phyloP scores from a whole-genome alignment of 2,113 vertebrate species.

The Hippocampus zosterae region DNA sequence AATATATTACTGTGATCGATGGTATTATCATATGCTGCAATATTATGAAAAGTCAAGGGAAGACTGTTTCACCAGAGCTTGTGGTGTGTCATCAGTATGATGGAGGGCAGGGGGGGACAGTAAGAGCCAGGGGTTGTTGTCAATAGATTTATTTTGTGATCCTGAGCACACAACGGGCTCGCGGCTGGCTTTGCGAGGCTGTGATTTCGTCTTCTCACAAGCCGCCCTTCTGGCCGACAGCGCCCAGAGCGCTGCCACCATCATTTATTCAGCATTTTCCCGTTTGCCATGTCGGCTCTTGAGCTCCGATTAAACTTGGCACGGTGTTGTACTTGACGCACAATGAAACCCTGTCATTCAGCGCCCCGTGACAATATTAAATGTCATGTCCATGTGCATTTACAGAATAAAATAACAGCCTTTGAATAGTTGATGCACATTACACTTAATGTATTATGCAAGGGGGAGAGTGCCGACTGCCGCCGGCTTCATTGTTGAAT shows the following conservation, averaged over 20 bases:
- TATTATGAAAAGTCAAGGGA: conserved; percentile 43
- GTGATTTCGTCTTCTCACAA: conserved; percentile 61
- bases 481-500: conserved; percentile 89
- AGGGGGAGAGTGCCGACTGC: conserved; percentile 85
- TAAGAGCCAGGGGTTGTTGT: conserved; percentile 63
- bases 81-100: conserved; percentile 39
- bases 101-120: conserved; percentile 59
- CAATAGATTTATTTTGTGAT: conserved; percentile 71
- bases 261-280: conserved; percentile 84
- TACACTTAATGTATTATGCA: conserved; percentile 98
- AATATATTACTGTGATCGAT: conserved; percentile 21
- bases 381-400: conserved; percentile 95
- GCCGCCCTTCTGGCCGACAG: conserved; percentile 54
- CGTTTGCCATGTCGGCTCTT: conserved; percentile 79
- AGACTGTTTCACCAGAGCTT: conserved; percentile 59
- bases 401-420: conserved; percentile 93
- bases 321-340: conserved; percentile 86
- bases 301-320: conserved; percentile 85
- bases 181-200: conserved; percentile 63
- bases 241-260: conserved; percentile 74
- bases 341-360: conserved; percentile 93
- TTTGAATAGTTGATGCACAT: conserved; percentile 86
- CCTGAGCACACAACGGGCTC: conserved; percentile 66
- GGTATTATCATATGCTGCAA: conserved; percentile 9
- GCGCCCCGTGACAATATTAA: conserved; percentile 90